Percentiles rank a stretch among this genome's conserved stretches.
Conservation (phyloP, 2,888 invertebrate genomes). For the Panopea generosa region DNA sequence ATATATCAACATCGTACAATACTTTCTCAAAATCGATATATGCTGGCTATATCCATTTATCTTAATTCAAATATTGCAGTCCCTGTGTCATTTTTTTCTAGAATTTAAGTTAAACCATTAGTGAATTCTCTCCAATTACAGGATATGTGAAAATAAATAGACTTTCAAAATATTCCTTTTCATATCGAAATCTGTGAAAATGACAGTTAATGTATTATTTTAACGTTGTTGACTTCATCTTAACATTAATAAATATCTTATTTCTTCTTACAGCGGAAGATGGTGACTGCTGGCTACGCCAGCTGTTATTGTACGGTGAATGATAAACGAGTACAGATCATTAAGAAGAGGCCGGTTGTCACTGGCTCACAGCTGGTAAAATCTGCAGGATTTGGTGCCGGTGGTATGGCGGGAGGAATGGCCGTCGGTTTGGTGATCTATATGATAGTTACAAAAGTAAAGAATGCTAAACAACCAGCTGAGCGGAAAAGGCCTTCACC, state of each 20-base stretch:
- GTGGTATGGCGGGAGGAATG: slow-evolving; percentile 57
- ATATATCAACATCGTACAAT: no score
- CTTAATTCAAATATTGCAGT: no score
- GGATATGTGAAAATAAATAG: no score
- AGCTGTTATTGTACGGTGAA: slow-evolving; percentile 59
- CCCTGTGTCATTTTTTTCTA: no score
- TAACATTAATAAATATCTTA: neutral
- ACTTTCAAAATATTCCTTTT: no score
- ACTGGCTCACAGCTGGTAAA: slow-evolving; percentile 47
- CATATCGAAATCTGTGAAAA: no score
- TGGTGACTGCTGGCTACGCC: slow-evolving; percentile 53
- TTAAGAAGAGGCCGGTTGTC: slow-evolving; percentile 51
- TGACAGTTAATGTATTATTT: no score
- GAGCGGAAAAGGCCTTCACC: neutral
- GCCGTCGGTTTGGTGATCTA: slow-evolving; percentile 51
- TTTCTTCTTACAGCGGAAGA: slow-evolving; percentile 40
- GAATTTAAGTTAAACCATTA: no score
- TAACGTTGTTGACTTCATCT: no score
- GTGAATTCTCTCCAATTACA: no score
- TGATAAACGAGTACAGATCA: slow-evolving; percentile 48
- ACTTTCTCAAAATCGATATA: no score
- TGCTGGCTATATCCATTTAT: no score
- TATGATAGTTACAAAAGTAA: slow-evolving; percentile 42
- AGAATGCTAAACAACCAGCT: neutral
- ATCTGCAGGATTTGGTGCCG: slow-evolving; percentile 66